Percentiles rank a stretch among this genome's conserved stretches.
Conservation (phyloP, 2,888 invertebrate genomes). For the Dysmachus trigonus region DNA sequence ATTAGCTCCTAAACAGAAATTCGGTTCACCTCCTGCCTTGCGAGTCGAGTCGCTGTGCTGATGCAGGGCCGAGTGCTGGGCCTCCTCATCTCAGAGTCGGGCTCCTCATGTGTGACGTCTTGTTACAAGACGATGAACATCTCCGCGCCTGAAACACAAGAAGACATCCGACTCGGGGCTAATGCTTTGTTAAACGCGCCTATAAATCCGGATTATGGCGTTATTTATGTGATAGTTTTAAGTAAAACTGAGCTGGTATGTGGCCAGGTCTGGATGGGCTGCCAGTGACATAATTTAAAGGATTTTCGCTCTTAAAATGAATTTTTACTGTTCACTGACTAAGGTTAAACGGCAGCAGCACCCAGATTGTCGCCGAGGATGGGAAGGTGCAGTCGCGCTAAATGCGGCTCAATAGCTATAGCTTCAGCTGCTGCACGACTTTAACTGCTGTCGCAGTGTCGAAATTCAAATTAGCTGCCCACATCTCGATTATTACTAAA, state of each 20-base stretch:
- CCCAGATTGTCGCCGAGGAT: background rate
- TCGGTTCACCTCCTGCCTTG: background rate
- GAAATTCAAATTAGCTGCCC: slow-evolving; percentile 38
- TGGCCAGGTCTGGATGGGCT: slow-evolving; percentile 2
- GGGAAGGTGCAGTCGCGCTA: slow-evolving; percentile 5
- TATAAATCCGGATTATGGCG: slow-evolving; percentile 44
- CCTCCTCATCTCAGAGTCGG: background rate
- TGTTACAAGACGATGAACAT: slow-evolving; percentile 40
- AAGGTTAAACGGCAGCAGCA: background rate
- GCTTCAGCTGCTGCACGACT: slow-evolving; percentile 20
- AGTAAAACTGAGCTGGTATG: slow-evolving; percentile 44
- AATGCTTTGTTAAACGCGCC: slow-evolving; percentile 43
- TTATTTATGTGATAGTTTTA: slow-evolving; percentile 40
- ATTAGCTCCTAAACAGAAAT: slow-evolving; percentile 13
- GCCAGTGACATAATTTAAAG: slow-evolving; percentile 40
- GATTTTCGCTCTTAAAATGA: slow-evolving; percentile 42
- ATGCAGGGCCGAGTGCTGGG: background rate
- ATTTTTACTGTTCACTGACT: slow-evolving; percentile 21
- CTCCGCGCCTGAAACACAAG: slow-evolving; percentile 34
- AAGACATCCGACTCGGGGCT: slow-evolving; percentile 18
- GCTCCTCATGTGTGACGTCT: slow-evolving; percentile 22
- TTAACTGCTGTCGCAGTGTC: background rate
- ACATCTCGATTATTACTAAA: slow-evolving; percentile 17
- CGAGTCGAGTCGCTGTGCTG: background rate
- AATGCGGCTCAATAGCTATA: background rate